Evolutionary conservation across 2,888 invertebrate genomes (phyloP).

Genomic region (Drosophila fungiperda): DNA sequence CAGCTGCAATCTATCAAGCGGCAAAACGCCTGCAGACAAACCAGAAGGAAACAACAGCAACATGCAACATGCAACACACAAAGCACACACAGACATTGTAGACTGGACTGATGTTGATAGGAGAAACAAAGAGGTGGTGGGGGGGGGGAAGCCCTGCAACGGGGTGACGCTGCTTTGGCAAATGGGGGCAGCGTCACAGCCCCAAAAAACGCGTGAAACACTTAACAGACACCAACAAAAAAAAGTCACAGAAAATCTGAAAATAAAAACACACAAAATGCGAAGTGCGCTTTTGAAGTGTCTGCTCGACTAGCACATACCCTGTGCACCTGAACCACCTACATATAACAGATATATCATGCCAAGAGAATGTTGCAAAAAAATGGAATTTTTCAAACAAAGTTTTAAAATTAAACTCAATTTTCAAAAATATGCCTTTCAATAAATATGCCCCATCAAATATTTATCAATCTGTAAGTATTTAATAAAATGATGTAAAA

Average conservation of each 20-base stretch:
- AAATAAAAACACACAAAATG: neutral
- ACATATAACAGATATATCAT: neutral
- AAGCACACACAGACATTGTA: neutral
- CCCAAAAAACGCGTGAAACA: slow-evolving; percentile 43
- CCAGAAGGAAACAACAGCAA: slow-evolving; percentile 40
- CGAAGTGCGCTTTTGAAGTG: neutral
- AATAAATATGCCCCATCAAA: neutral
- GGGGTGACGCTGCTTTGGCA: neutral
- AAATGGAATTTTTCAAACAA: neutral
- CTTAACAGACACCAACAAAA: slow-evolving; percentile 27
- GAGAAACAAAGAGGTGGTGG: neutral
- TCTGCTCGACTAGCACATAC: slow-evolving; percentile 20
- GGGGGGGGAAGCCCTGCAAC: neutral
- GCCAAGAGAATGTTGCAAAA: neutral
- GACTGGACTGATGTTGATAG: neutral
- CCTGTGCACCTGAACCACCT: neutral
- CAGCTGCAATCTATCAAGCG: slow-evolving; percentile 77
- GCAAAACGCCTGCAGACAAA: slow-evolving; percentile 75
- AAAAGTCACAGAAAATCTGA: slow-evolving; percentile 11
- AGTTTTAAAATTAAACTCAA: neutral
- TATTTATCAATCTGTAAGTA: neutral
- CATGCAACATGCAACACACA: slow-evolving; percentile 20
- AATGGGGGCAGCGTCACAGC: slow-evolving; percentile 14
- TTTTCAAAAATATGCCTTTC: neutral
- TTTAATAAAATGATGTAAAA: neutral